phyloP scores from a whole-genome alignment of 2,113 vertebrate species.

The Cervus canadensis region DNA sequence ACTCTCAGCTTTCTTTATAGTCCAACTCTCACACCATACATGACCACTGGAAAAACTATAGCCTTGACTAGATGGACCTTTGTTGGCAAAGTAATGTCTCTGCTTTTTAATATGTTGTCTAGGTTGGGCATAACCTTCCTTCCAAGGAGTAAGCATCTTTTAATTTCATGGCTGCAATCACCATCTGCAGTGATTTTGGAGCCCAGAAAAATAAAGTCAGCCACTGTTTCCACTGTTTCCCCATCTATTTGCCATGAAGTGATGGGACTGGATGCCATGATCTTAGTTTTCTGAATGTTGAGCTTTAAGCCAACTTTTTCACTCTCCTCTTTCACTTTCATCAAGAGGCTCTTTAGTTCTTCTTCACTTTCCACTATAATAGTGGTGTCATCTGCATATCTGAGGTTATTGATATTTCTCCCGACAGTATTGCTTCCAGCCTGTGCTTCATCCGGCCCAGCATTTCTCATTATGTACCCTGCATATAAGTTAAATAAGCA shows the following conservation, averaged over 20 bases:
- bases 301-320: background rate
- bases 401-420: background rate
- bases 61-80: background rate
- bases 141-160: background rate
- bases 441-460: background rate
- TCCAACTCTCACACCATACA: background rate
- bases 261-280: background rate
- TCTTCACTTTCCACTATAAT: background rate
- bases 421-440: background rate
- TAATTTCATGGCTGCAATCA: background rate
- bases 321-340: background rate
- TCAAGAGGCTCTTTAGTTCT: background rate
- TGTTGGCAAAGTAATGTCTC: background rate
- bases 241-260: background rate
- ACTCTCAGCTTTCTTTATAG: background rate
- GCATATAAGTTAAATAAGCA: background rate
- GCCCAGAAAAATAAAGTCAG: fast-evolving
- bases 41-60: background rate
- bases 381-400: background rate
- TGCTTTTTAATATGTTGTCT: background rate
- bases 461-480: background rate
- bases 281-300: background rate
- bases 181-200: background rate
- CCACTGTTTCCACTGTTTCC: background rate
- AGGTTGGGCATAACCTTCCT: background rate